Base-by-base conservation (phyloP, 1,140 invertebrate genomes). In the Apis laboriosa region DNA sequence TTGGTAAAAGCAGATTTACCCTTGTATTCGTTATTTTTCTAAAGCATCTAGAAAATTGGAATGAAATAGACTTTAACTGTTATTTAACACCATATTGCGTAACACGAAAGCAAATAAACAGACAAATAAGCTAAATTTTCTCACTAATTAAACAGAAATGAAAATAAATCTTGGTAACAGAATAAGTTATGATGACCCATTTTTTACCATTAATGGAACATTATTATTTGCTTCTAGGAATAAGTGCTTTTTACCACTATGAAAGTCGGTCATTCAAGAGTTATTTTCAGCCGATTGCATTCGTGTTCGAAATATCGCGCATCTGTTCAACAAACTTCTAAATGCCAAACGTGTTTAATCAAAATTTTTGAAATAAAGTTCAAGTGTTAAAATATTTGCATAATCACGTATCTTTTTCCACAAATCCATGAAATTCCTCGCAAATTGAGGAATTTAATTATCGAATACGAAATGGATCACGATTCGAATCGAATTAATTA, bases 401-500 rank as follows among this genome's bases (percentile, higher is more conserved):
- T 11, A 43, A 56, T n/a, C 8, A 13, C 28, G 24, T 55, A 56
- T n/a, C 13, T 17, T 13, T 67, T 43, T 43, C 4, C 13, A 9
- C 7, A 12, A 1, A 12, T 56, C 17, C 2, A 5, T 77, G 61
- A 53, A 64, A 64, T 64, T 55, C 9, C 15, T 55, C 15, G 4
- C 12, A 9, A 9, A 3, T n/a, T 12, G 12, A 51, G 43, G 58
- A 58, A 4, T 0, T 43, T 2, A 2, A 34, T 70, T 28, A 51
- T 67, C 28, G 15, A 28, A 11, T 4, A 58, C 5, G 9, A 21
- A 24, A 34, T 55, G n/a, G 8, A 43, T 24, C n/a, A 12, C n/a
- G 1, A 3, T 55, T 66, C 61, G n/a, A 21, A 11, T 51, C 43
- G 11, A 61, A 74, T 74, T 75, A 74, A 80, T 74, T 80, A 66